These are phyloP conservation scores for Leptopterna dolabrata DNA, from an alignment of 2,888 invertebrate genomes.

Conservation along the genomic window DNA sequence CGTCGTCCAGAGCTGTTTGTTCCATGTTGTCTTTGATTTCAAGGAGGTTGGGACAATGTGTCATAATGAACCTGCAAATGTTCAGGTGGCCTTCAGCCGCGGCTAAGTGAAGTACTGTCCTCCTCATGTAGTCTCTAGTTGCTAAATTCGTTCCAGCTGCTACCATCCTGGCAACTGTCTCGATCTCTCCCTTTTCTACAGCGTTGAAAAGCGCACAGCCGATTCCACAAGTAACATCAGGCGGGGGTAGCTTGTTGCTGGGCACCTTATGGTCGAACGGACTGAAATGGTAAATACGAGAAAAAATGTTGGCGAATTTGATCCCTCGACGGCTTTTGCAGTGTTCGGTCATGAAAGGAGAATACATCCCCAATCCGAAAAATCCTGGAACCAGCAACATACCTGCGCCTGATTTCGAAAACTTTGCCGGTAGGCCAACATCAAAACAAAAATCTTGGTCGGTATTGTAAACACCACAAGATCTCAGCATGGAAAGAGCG, in stretches of 20 bases:
- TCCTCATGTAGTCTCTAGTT: conserved; percentile 8
- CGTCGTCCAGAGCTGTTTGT: conserved; percentile 47
- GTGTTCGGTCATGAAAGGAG: conserved; percentile 49
- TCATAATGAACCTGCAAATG: conserved; percentile 1
- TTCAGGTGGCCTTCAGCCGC: conserved; percentile 5
- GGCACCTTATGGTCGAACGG: conserved; percentile 27
- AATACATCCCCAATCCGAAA: conserved; percentile 52
- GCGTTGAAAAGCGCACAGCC: conserved; percentile 34
- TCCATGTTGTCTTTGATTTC: conserved; percentile 40
- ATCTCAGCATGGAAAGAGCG: conserved; percentile 39
- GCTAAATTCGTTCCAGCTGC: neutral
- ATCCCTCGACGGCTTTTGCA: conserved; percentile 39
- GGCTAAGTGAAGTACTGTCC: conserved; percentile 26
- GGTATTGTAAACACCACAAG: conserved; percentile 34
- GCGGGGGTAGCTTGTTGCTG: neutral
- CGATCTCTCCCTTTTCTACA: neutral
- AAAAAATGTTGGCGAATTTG: conserved; percentile 43
- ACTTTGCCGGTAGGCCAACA: conserved; percentile 47
- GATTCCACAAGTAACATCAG: neutral
- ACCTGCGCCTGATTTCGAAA: conserved; percentile 36
- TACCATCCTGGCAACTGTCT: conserved; percentile 9
- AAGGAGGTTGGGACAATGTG: conserved; percentile 20
- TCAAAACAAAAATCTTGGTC: conserved; percentile 19
- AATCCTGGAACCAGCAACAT: conserved; percentile 46
- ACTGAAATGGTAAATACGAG: conserved; percentile 20